A percentile compares a stretch with the other conserved stretches of the same genome.
phyloP scores from a whole-genome alignment of 92 coral and sea anemone species.

The Actinernus sp. region DNA sequence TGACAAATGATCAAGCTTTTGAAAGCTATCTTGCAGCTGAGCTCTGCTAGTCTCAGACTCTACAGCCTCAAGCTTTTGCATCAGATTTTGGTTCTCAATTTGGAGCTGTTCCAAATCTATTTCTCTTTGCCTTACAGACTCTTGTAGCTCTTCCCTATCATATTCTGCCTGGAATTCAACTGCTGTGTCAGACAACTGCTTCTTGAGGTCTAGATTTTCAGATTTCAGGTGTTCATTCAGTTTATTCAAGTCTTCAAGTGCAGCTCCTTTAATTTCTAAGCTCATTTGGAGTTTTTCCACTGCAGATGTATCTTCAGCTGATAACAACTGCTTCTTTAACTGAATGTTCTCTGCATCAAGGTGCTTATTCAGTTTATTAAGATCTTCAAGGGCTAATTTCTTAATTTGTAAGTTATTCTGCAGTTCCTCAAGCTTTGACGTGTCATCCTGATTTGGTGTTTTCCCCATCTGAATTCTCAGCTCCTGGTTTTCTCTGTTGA shows the following conservation, averaged over 20 bases:
- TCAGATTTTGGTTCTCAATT: slow-evolving; percentile 79
- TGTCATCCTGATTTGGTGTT: slow-evolving; percentile 36
- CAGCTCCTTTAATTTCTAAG: slow-evolving; percentile 40
- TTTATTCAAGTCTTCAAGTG: slow-evolving; percentile 61
- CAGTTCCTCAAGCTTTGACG: slow-evolving; percentile 65
- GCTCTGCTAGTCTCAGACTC: slow-evolving; percentile 69
- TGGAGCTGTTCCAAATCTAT: slow-evolving; percentile 68
- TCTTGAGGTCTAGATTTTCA: slow-evolving; percentile 68
- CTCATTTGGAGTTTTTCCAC: slow-evolving; percentile 63
- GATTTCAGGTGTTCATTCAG: slow-evolving; percentile 59
- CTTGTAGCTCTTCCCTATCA: slow-evolving; percentile 70
- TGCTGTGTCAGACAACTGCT: slow-evolving; percentile 51
- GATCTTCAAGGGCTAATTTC: slow-evolving; percentile 64
- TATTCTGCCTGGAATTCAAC: slow-evolving; percentile 80
- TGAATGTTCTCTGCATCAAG: slow-evolving; percentile 67
- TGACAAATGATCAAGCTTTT: slow-evolving; percentile 83
- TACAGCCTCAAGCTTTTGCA: slow-evolving; percentile 58
- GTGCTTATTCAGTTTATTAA: slow-evolving; percentile 59
- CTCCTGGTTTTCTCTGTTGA: slow-evolving; percentile 88
- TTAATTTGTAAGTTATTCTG: slow-evolving; percentile 54
- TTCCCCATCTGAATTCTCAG: slow-evolving; percentile 64
- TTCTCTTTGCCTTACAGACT: slow-evolving; percentile 69
- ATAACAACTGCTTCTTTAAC: slow-evolving; percentile 59
- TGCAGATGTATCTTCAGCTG: slow-evolving; percentile 29
- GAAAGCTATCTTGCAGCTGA: slow-evolving; percentile 72